Evolutionary conservation across 2,113 vertebrate species (phyloP).

Genomic region (Mormyrus iriodes): DNA sequence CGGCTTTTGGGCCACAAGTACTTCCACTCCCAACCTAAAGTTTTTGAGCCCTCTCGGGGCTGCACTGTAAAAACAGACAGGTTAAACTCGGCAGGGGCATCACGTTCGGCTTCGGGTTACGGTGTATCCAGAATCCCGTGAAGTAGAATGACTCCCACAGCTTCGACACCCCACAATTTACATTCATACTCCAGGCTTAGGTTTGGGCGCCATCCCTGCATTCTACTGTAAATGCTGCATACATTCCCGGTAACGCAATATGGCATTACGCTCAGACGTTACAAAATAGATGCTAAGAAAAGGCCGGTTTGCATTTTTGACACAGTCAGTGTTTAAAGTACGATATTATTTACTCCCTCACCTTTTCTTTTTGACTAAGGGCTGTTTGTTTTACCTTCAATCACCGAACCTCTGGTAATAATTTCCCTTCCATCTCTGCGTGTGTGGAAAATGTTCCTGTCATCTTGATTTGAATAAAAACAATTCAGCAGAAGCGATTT

Average conservation of each 20-base stretch:
- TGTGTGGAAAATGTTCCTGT: neutral
- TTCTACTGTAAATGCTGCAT: neutral
- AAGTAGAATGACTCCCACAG: neutral
- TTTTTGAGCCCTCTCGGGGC: neutral
- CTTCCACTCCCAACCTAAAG: neutral
- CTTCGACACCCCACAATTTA: neutral
- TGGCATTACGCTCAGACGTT: neutral
- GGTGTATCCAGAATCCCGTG: neutral
- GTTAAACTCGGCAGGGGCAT: neutral
- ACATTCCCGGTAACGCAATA: neutral
- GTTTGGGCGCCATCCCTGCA: neutral
- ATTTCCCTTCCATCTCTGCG: neutral
- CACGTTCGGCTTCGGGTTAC: neutral
- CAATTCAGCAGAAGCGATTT: neutral
- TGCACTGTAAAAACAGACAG: neutral
- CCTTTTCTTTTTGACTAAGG: neutral
- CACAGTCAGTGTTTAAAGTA: neutral
- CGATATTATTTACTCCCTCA: neutral
- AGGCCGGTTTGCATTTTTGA: neutral
- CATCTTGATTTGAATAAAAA: slow-evolving; percentile 11
- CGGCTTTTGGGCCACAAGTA: neutral
- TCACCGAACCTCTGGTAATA: neutral
- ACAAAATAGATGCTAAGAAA: neutral
- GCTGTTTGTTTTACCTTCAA: slow-evolving; percentile 2
- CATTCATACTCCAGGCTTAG: neutral